These are phyloP conservation scores for Magallana nippona DNA, from an alignment of 2,888 invertebrate species.

Conservation along the genomic window DNA sequence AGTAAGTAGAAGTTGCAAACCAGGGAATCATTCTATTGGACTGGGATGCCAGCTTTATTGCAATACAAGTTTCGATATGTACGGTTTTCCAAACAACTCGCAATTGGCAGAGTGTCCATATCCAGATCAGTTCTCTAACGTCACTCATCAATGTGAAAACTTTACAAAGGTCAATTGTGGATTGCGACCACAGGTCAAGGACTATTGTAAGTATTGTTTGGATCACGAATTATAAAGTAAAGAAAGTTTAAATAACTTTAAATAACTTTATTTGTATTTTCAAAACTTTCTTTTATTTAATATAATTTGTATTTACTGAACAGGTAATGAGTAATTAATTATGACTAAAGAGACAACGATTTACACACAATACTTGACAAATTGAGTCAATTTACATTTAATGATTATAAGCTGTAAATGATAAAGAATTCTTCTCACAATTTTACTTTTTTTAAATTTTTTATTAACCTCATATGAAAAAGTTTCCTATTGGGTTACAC, in stretches of 20 bases:
- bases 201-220: constrained; percentile 60
- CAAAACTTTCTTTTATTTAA: no score
- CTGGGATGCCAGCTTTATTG: constrained; percentile 10
- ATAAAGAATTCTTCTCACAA: neutral
- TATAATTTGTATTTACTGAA: no score
- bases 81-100: neutral
- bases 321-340: no score
- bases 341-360: no score
- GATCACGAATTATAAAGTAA: no score
- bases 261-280: no score
- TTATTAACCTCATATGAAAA: neutral
- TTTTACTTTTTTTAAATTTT: neutral
- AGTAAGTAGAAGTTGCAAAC: neutral
- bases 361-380: no score
- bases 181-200: constrained; percentile 57
- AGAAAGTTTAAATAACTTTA: no score
- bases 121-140: constrained; percentile 65
- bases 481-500: neutral
- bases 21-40: constrained; percentile 6
- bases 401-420: no score
- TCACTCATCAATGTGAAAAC: constrained; percentile 62
- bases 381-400: no score
- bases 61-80: neutral
- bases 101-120: constrained; percentile 66
- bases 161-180: constrained; percentile 69